These are phyloP conservation scores for Phalacrocorax pelagicus DNA, from an alignment of 2,113 vertebrate species.

Conservation along the genomic window DNA sequence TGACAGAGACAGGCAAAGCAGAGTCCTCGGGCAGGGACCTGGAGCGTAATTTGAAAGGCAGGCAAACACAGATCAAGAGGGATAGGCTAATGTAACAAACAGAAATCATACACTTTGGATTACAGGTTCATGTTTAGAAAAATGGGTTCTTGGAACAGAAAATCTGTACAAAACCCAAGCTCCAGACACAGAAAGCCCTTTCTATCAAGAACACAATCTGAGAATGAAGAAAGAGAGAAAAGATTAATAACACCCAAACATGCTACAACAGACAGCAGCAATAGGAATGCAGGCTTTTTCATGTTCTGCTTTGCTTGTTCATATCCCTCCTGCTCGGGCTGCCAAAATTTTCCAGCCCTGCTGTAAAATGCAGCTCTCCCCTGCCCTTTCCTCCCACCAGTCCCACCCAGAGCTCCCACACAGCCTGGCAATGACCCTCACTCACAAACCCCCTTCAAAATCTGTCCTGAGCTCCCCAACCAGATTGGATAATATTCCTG, in stretches of 20 bases:
- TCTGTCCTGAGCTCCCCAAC: not conserved
- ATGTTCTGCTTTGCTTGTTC: not conserved
- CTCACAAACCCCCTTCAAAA: not conserved
- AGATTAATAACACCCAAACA: not conserved
- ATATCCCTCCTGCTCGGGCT: not conserved
- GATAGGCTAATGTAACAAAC: not conserved
- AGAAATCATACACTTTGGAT: not conserved
- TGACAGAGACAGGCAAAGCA: not conserved
- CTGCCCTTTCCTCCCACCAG: not conserved
- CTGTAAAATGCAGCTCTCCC: not conserved
- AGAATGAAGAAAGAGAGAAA: not conserved
- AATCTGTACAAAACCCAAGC: not conserved
- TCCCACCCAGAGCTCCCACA: not conserved
- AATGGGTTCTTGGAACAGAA: not conserved
- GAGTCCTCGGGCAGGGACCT: not conserved
- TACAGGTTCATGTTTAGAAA: not conserved
- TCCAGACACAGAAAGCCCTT: not conserved
- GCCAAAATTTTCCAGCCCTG: not conserved
- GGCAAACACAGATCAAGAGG: not conserved
- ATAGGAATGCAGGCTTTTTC: not conserved
- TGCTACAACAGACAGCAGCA: not conserved
- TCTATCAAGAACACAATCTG: not conserved
- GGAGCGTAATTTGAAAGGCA: not conserved
- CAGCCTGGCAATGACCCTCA: not conserved
- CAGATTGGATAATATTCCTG: not conserved